Evolutionary conservation across 2,113 vertebrate genomes (phyloP), one percentile per base, ranked within the genome.

Genomic region (Onychostruthus taczanowskii): DNA sequence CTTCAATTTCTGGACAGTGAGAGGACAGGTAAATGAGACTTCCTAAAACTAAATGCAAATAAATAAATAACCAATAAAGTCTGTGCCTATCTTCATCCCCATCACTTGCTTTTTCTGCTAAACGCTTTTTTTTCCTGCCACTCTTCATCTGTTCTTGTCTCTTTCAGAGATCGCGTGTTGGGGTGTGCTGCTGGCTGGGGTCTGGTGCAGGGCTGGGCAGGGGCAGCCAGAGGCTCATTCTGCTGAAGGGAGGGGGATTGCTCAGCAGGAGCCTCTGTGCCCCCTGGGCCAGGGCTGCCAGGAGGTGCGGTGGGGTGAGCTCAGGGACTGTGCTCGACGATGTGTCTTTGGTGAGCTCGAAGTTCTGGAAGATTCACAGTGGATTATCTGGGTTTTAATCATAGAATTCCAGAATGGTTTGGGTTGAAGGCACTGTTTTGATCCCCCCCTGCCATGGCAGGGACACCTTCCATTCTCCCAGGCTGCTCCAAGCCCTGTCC

Each of bases 241-340:
- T 44, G 55, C 44, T 4, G 4, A 5, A 56, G 27, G 66, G 31
- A 75, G 22, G 24, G 61, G 33, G 11, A 30, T 31, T 23, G 28
- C 81, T n/a, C 41, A 69, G 76, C 28, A 82, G 64, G 47, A 85
- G 23, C 30, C 69, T 20, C 35, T 1, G 5, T 1, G 69, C 33
- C 16, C 23, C 46, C 31, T 3, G 4, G 64, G 70, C 33, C 28
- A 30, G 35, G n/a, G 59, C 39, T n/a, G 33, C 31, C 16, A 10
- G 6, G 39, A 17, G 20, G 13, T 11, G 15, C 6, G 17, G n/a
- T 33, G 81, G 63, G 33, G 5, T 1, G 6, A 87, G 53, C 59
- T 11, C 5, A 0, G 44, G 58, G 1, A 0, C 1, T 53, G 18
- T 17, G 33, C 27, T 44, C 43, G 10, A 47, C 35, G 13, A 4